Conservation (phyloP, 2,113 vertebrate species). For the Carassius auratus region DNA sequence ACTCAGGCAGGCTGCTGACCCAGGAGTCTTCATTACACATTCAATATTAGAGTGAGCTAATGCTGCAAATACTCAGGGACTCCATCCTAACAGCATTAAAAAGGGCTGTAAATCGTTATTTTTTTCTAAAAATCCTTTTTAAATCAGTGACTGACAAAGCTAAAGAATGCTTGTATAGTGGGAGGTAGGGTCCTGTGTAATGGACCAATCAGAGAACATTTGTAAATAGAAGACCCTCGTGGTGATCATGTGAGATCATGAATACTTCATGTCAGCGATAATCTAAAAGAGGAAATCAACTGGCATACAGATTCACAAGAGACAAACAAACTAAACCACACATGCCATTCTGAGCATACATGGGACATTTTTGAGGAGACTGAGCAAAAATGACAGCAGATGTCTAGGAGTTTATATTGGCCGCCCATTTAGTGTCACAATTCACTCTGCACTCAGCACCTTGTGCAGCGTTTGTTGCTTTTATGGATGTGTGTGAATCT, state of each 20-base stretch:
- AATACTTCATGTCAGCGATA: slow-evolving; percentile 6
- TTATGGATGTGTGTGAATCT: neutral
- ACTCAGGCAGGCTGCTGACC: slow-evolving; percentile 25
- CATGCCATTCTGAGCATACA: slow-evolving; percentile 6
- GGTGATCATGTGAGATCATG: neutral
- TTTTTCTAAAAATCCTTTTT: neutral
- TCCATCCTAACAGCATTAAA: neutral
- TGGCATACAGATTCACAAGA: slow-evolving; percentile 1
- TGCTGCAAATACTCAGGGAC: neutral
- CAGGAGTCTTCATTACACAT: slow-evolving; percentile 6
- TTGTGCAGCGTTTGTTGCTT: slow-evolving; percentile 9
- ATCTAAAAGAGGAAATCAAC: slow-evolving; percentile 32
- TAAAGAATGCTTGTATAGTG: neutral
- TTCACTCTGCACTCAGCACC: neutral
- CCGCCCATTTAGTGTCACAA: slow-evolving; percentile 2
- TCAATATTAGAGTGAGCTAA: slow-evolving; percentile 14
- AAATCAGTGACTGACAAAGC: neutral
- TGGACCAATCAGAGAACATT: neutral
- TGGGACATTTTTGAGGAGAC: slow-evolving; percentile 7
- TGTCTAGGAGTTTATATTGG: slow-evolving; percentile 4
- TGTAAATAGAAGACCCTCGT: neutral
- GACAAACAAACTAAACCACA: slow-evolving; percentile 13
- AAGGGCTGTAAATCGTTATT: neutral
- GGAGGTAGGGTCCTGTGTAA: neutral
- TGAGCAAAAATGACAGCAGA: neutral